These are phyloP conservation scores for Pachymerium ferrugineum DNA, from an alignment of 2,888 invertebrate genomes.

Conservation along the genomic window DNA sequence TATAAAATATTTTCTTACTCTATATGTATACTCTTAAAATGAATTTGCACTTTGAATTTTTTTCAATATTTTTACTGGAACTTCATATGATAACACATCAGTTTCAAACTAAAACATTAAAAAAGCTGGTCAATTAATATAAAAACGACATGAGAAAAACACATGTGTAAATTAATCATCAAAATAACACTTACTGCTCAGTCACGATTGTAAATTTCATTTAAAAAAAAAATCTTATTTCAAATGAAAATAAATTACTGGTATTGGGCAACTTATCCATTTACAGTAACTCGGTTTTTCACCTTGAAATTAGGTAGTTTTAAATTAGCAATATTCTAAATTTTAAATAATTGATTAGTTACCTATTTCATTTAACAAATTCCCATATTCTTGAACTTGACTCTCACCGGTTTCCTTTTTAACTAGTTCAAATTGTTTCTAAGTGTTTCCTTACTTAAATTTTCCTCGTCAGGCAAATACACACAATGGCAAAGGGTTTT, in stretches of 20 bases:
- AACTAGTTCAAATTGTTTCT: constrained; percentile 53
- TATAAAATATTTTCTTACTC: too few relatives aligned
- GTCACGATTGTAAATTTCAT: not conserved
- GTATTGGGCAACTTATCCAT: constrained; percentile 31
- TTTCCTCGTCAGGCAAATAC: constrained; percentile 54
- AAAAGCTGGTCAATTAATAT: too few relatives aligned
- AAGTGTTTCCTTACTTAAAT: constrained; percentile 52
- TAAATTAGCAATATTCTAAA: constrained; percentile 34
- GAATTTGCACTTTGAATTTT: constrained; percentile 41
- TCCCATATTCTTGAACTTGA: constrained; percentile 57
- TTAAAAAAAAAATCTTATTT: too few relatives aligned
- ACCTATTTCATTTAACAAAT: too few relatives aligned
- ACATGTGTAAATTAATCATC: too few relatives aligned
- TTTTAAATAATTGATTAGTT: too few relatives aligned
- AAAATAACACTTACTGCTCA: too few relatives aligned
- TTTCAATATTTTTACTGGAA: constrained; percentile 47
- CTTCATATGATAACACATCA: constrained; percentile 48
- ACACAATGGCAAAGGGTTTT: too few relatives aligned
- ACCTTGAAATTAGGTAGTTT: constrained; percentile 38
- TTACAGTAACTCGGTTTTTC: not conserved
- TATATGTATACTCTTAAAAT: not conserved
- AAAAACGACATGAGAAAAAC: too few relatives aligned
- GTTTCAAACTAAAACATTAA: constrained; percentile 44
- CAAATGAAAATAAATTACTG: too few relatives aligned
- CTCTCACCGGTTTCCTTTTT: constrained; percentile 55